A percentile compares a stretch with the other conserved stretches of the same genome.
phyloP scores from a whole-genome alignment of 2,888 invertebrate genomes.

The Volucella zonaria region DNA sequence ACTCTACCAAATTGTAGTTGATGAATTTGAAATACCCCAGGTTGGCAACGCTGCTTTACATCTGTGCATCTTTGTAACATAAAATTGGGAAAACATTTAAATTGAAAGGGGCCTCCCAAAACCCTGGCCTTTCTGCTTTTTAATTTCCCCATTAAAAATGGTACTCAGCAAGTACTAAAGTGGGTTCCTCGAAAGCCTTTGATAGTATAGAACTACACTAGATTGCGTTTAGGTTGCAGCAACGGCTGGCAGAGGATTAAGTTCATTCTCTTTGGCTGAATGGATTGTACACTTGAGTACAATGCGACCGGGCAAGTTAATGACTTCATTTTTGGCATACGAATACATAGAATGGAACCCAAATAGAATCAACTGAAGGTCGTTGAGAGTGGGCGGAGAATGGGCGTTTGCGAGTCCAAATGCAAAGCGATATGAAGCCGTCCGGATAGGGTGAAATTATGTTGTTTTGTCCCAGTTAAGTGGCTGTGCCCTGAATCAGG shows the following conservation, averaged over 20 bases:
- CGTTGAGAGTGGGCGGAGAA: not conserved
- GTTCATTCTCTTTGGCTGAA: conserved; percentile 71
- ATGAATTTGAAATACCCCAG: too few species aligned
- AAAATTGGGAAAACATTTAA: conserved; percentile 44
- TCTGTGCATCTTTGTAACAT: conserved; percentile 28
- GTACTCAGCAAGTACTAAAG: conserved; percentile 13
- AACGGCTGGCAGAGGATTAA: conserved; percentile 65
- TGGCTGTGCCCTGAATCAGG: conserved; percentile 39
- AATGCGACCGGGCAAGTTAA: conserved; percentile 68
- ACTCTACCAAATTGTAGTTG: too few species aligned
- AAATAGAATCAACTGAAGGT: conserved; percentile 1
- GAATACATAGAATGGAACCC: not conserved
- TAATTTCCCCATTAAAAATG: conserved; percentile 60
- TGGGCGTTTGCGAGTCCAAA: not conserved
- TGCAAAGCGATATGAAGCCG: too few species aligned
- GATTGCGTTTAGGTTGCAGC: conserved; percentile 44
- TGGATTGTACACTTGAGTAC: conserved; percentile 68
- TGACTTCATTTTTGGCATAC: conserved; percentile 71
- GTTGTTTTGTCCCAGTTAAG: conserved; percentile 53
- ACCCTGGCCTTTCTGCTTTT: conserved; percentile 44
- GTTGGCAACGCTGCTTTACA: too few species aligned
- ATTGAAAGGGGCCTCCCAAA: conserved; percentile 50
- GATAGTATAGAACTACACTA: conserved; percentile 8
- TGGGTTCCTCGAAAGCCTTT: conserved; percentile 20
- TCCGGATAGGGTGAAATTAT: not conserved